Evolutionary conservation across 1,140 invertebrate genomes (phyloP).

Genomic region (Drosophila varians): DNA sequence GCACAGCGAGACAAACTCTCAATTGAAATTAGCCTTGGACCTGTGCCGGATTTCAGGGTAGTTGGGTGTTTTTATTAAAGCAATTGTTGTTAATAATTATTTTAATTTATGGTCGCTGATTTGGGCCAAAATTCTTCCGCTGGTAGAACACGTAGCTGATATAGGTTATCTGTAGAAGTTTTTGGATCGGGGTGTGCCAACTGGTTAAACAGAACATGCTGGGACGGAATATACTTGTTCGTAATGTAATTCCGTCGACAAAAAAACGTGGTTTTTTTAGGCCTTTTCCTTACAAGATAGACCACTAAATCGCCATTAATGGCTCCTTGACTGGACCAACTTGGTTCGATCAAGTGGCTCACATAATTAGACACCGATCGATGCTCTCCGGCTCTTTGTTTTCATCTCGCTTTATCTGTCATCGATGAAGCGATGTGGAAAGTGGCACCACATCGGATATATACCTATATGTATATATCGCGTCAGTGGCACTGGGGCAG

Average conservation of each 20-base stretch:
- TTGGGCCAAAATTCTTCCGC: slow-evolving; percentile 6
- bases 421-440: slow-evolving; percentile 62
- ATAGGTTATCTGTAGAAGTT: slow-evolving; percentile 11
- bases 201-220: slow-evolving; percentile 32
- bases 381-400: slow-evolving; percentile 27
- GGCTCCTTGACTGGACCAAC: slow-evolving; percentile 23
- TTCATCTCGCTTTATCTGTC: slow-evolving; percentile 14
- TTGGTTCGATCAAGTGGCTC: slow-evolving; percentile 7
- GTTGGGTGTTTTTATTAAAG: slow-evolving; percentile 7
- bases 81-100: not conserved
- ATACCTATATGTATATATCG: slow-evolving; percentile 13
- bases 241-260: not conserved
- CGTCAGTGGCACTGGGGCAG: slow-evolving; percentile 38
- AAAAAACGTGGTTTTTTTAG: slow-evolving; percentile 8
- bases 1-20: slow-evolving; percentile 9
- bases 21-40: slow-evolving; percentile 18
- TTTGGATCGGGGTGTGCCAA: slow-evolving; percentile 14
- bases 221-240: not conserved
- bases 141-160: slow-evolving; percentile 29
- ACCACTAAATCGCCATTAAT: slow-evolving; percentile 8
- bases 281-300: slow-evolving; percentile 9
- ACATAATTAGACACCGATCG: slow-evolving; percentile 37
- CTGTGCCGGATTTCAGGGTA: not conserved
- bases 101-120: slow-evolving; percentile 11
- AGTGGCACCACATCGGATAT: slow-evolving; percentile 5